Evolutionary conservation across 2,797 vertebrate genomes (phyloP), one percentile per base, ranked within the genome.

Genomic region (Moxostoma hubbsi): DNA sequence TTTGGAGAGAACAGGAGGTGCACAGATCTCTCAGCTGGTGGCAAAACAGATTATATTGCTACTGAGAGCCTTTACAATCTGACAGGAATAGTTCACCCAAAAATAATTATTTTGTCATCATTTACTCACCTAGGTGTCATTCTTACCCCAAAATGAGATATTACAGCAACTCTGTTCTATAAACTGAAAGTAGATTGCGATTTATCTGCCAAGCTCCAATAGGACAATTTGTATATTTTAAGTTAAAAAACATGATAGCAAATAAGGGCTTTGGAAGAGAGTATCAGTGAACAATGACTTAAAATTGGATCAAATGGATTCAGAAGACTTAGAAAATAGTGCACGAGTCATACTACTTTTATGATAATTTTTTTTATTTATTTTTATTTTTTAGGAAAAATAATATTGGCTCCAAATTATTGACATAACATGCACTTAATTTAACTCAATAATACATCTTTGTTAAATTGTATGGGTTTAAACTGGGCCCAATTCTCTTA

Each of bases 1-100:
- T 67, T 82, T 49, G 24, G 66, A 82, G 63, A 70, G 51, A 74
- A 59, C 51, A 66, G 15, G 47, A 71, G 46, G 49, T 45, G 63
- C 36, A 16, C 46, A 66, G 72, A 79, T 67, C 59, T 69, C 65
- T 1, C 69, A 4, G 63, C 83, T 79, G 81, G 81, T 86, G 85
- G 85, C 36, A 36, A 36, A 36, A 36, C 71, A 81, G 74, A 84
- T 84, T 59, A 58, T 70, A 36, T 36, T 36, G 36, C 63, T 65
- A 46, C 45, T 53, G n/a, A 6, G 54, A 73, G 69, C 46, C 13
- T 77, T 55, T 70, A 63, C 1, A 36, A 51, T 24, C 16, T 58
- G 59, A 79, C 49, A 59, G 69, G 71, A 58, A 58, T 43, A 36
- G 64, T 71, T 81, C 70, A 75, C 62, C 59, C 53, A 55, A 7